A percentile compares a stretch with the other conserved stretches of the same genome.
These are phyloP conservation scores for Phoeniculus purpureus DNA, from an alignment of 2,797 vertebrate species.

Conservation along the genomic window DNA sequence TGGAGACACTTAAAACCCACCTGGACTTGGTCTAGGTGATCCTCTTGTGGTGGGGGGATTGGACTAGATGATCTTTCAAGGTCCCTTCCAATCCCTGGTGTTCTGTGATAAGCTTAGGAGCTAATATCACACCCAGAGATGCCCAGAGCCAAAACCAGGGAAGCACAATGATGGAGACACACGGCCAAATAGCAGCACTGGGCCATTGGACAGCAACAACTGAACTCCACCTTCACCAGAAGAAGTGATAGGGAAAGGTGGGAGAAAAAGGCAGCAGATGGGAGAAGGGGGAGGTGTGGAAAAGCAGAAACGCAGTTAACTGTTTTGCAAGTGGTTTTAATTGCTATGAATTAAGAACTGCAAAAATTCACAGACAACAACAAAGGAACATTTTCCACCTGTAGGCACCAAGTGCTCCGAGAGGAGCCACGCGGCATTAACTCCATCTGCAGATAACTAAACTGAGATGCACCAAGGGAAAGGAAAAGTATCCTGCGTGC, in stretches of 20 bases:
- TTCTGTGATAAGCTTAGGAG: not conserved
- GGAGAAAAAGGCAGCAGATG: constrained; percentile 17
- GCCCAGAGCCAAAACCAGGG: not conserved
- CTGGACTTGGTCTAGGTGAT: too few species aligned
- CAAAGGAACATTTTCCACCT: not conserved
- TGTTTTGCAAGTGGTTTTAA: constrained; percentile 17
- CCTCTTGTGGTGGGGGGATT: too few species aligned
- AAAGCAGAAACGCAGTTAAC: constrained; percentile 20
- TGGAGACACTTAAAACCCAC: too few species aligned
- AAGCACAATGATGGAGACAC: rapidly evolving
- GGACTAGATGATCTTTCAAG: too few species aligned
- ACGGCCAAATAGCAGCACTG: not conserved
- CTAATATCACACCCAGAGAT: not conserved
- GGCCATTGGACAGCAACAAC: not conserved
- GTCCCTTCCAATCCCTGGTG: too few species aligned
- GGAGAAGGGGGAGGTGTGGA: constrained; percentile 29
- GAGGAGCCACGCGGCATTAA: not conserved
- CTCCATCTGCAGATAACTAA: not conserved
- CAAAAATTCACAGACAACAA: constrained; percentile 36
- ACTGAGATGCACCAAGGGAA: not conserved
- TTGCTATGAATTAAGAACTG: constrained; percentile 12
- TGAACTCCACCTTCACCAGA: not conserved
- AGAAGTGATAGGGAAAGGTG: not conserved
- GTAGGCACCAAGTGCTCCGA: not conserved
- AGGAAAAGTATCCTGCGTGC: not conserved